phyloP scores from a whole-genome alignment of 2,888 invertebrate species.

The Orchesellides sinensis region DNA sequence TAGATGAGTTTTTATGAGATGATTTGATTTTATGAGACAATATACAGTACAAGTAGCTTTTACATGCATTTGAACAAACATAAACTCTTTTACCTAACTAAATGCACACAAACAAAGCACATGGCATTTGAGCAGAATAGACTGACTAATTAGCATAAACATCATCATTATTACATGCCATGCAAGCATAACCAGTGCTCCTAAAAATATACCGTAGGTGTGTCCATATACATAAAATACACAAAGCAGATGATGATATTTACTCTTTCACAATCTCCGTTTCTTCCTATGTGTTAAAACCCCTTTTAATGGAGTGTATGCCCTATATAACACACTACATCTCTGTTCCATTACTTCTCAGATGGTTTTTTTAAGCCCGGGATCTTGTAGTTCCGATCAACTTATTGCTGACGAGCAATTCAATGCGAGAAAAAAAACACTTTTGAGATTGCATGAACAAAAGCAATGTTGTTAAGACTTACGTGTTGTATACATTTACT shows the following conservation, averaged over 20 bases:
- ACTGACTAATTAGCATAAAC: conserved; percentile 24
- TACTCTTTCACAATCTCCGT: no score
- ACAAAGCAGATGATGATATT: no score
- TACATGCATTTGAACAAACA: neutral
- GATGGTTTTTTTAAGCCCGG: conserved; percentile 63
- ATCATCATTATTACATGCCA: conserved; percentile 12
- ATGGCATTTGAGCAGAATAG: neutral
- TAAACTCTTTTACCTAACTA: neutral
- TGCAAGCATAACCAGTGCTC: conserved; percentile 20
- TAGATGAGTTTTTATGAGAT: neutral
- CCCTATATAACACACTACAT: neutral
- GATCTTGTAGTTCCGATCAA: conserved; percentile 57
- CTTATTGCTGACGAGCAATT: no score
- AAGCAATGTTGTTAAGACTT: neutral
- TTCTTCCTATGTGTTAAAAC: neutral
- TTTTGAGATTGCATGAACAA: neutral
- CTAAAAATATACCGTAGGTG: conserved; percentile 53
- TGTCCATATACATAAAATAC: conserved; percentile 31
- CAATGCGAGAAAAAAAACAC: no score
- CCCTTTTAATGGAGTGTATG: no score
- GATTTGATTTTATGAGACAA: neutral
- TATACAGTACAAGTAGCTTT: neutral
- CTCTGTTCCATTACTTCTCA: conserved; percentile 53
- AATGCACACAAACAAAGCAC: neutral
- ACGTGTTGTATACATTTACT: no score